phyloP scores from a whole-genome alignment of 2,113 vertebrate species.

The Brachypodius melanocephalos region DNA sequence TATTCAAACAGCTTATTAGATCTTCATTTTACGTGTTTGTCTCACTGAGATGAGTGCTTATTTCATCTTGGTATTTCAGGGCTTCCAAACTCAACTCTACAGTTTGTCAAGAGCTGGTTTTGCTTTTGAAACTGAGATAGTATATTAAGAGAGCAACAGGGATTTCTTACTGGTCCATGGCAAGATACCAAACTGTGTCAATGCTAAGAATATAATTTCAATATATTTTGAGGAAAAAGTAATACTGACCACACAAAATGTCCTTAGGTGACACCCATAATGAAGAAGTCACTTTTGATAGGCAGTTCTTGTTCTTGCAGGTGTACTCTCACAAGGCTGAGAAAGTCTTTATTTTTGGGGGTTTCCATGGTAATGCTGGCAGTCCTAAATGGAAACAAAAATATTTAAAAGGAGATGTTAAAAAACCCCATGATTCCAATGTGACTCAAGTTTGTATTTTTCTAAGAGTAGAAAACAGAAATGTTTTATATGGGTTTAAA shows the following conservation, averaged over 20 bases:
- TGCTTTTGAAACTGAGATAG: not conserved
- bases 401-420: constrained; percentile 40
- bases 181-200: not conserved
- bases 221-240: not conserved
- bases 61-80: not conserved
- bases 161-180: not conserved
- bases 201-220: not conserved
- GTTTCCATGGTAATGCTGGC: constrained; percentile 64
- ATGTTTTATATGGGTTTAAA: not conserved
- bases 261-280: constrained; percentile 27
- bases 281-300: not conserved
- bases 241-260: not conserved
- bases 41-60: not conserved
- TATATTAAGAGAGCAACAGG: not conserved
- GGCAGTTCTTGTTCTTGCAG: constrained; percentile 40
- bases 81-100: not conserved
- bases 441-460: constrained; percentile 15
- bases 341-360: constrained; percentile 41
- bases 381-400: constrained; percentile 61
- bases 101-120: not conserved
- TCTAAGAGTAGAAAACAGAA: not conserved
- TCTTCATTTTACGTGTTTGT: not conserved
- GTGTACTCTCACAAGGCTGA: constrained; percentile 48
- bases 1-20: not conserved
- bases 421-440: not conserved